Evolutionary conservation across 2,888 invertebrate genomes (phyloP), one percentile per base, ranked within the genome.

Genomic region (Campoplex nolae): DNA sequence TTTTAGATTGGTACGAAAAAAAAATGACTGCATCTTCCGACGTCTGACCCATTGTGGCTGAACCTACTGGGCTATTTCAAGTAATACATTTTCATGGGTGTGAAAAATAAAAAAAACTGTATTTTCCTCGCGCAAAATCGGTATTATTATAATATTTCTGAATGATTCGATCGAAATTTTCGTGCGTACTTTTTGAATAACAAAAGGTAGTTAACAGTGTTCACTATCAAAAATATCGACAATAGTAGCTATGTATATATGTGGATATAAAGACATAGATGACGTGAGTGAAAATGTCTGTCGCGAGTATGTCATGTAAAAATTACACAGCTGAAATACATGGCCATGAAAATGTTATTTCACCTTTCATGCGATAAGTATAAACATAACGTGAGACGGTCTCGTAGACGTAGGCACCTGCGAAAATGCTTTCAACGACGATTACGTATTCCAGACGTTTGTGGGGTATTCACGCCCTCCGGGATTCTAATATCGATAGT

Each of bases 291-390:
- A 45, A 75, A 67, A 75, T 77, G 54, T 73, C 28, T 73, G 38
- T 51, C 70, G 62, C 70, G 62, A 71, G 28, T 51, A 54, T 56
- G 58, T 32, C 13, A 54, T 70, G 56, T 48, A 75, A 70, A 82
- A 82, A 84, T 78, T 48, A 78, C 74, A 79, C 81, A 84, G 75
- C 70, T 82, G 75, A 73, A 56, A 23, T 70, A 38, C 16, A n/a
- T 42, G 74, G 74, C 65, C 68, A 71, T 65, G 73, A 58, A 82
- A 79, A 82, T 78, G 56, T 79, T 78, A 73, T 78, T 84, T 70
- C 54, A 71, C 62, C 38, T 70, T 56, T 76, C 9, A n/a, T 7
- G 38, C 28, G 42, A 80, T 65, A 67, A 71, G 62, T 71, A 65
- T 45, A 68, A 81, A 79, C 54, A 68, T 42, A 79, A 67, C 8